phyloP scores from a whole-genome alignment of 2,113 vertebrate species.

The Festucalex cinctus region DNA sequence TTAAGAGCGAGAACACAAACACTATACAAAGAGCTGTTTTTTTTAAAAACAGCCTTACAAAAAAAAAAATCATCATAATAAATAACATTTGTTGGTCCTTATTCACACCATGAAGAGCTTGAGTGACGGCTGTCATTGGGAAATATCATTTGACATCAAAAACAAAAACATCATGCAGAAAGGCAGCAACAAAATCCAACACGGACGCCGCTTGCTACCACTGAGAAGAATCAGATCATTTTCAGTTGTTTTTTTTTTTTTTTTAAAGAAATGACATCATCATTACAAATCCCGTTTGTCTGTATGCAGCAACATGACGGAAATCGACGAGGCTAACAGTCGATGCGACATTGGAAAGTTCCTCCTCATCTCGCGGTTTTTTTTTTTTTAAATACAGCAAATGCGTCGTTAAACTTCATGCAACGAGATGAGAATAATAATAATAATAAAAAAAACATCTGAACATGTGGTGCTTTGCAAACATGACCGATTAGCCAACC shows the following conservation, averaged over 20 bases:
- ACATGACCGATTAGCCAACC: no score
- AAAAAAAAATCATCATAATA: not conserved
- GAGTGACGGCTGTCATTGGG: not conserved
- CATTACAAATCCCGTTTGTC: not conserved
- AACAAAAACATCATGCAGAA: not conserved
- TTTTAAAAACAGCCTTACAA: not conserved
- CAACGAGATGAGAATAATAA: not conserved
- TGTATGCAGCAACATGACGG: not conserved
- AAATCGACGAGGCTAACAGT: not conserved
- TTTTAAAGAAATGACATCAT: not conserved
- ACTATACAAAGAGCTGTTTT: not conserved
- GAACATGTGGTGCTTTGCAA: not conserved
- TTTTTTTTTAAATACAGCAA: not conserved
- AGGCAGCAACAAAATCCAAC: not conserved
- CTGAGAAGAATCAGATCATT: not conserved
- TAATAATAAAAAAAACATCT: no score
- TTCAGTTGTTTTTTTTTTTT: not conserved
- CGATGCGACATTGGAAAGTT: not conserved
- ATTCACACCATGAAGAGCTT: not conserved
- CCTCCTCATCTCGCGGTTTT: not conserved
- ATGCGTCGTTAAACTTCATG: not conserved
- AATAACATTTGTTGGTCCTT: not conserved
- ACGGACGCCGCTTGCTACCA: not conserved
- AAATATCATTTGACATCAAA: not conserved
- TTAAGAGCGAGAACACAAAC: not conserved